These are phyloP conservation scores for Trichomalopsis sarcophagae DNA, from an alignment of 1,140 invertebrate species.

Conservation along the genomic window DNA sequence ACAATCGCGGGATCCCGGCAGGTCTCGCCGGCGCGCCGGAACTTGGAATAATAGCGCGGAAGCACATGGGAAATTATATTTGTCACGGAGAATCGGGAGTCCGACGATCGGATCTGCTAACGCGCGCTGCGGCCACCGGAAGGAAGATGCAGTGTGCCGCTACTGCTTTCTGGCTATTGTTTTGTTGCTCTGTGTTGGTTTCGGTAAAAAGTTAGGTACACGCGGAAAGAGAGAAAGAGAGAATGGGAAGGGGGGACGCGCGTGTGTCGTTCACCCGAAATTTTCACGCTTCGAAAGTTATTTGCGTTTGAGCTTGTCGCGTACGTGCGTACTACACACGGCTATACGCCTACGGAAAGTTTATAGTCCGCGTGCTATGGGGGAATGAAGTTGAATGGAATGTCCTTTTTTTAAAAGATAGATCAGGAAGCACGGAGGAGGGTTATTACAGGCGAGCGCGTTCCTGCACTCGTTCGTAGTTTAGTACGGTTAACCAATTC, in stretches of 20 bases:
- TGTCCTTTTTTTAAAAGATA: background rate
- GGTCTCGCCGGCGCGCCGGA: slow-evolving; percentile 63
- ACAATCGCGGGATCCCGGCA: slow-evolving; percentile 48
- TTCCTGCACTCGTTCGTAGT: background rate
- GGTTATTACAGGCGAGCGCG: background rate
- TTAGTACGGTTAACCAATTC: background rate
- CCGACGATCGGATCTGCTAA: slow-evolving; percentile 63
- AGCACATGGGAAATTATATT: slow-evolving; percentile 70
- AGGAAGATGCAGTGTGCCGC: slow-evolving; percentile 54
- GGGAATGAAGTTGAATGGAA: background rate
- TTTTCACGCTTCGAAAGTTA: slow-evolving; percentile 48
- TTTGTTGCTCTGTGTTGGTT: background rate
- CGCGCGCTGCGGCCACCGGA: slow-evolving; percentile 58
- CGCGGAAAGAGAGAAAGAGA: background rate
- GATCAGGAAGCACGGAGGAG: background rate
- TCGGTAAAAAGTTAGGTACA: background rate
- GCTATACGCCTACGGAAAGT: background rate
- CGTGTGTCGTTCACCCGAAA: slow-evolving; percentile 47
- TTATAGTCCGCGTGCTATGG: background rate
- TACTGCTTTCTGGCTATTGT: background rate
- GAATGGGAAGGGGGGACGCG: background rate
- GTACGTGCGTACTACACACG: background rate
- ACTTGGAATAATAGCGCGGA: slow-evolving; percentile 71
- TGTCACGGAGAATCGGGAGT: slow-evolving; percentile 64
- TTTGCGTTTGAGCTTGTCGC: slow-evolving; percentile 51